These are phyloP conservation scores for Malacoctenus gilli DNA, from an alignment of 2,797 vertebrate genomes.

Conservation along the genomic window DNA sequence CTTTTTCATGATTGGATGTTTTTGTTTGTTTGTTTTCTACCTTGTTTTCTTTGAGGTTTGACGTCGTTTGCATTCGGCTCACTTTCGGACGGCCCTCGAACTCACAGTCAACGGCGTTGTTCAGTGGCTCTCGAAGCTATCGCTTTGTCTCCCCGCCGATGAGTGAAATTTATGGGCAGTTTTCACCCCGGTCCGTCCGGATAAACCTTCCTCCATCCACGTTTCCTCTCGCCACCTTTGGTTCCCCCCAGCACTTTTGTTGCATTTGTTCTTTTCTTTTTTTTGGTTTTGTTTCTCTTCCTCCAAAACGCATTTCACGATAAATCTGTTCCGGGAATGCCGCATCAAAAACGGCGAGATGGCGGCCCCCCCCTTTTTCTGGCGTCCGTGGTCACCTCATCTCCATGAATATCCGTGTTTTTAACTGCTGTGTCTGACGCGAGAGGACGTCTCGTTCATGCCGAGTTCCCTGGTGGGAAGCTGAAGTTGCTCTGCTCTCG, in stretches of 20 bases:
- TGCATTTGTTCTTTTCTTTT: slow-evolving; percentile 42
- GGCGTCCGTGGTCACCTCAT: slow-evolving; percentile 61
- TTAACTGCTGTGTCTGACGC: slow-evolving; percentile 49
- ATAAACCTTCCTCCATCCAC: slow-evolving; percentile 43
- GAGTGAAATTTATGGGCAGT: slow-evolving; percentile 81
- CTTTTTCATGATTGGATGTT: slow-evolving; percentile 48
- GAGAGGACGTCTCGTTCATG: slow-evolving; percentile 67
- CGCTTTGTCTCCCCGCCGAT: slow-evolving; percentile 65
- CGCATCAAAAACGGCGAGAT: too few species aligned
- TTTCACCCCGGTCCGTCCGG: slow-evolving; percentile 49
- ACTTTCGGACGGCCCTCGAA: too few species aligned
- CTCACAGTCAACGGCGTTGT: too few species aligned
- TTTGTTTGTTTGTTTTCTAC: slow-evolving; percentile 41
- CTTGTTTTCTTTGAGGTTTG: slow-evolving; percentile 5
- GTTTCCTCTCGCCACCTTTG: slow-evolving; percentile 49
- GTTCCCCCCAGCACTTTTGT: slow-evolving; percentile 29
- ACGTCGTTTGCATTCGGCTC: slow-evolving; percentile 6
- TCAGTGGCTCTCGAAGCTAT: too few species aligned
- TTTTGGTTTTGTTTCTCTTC: slow-evolving; percentile 39
- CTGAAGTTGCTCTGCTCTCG: slow-evolving; percentile 52
- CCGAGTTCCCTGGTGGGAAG: too few species aligned
- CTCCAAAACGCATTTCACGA: slow-evolving; percentile 53
- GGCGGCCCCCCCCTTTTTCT: too few species aligned
- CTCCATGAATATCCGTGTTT: slow-evolving; percentile 55
- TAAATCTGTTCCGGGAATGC: slow-evolving; percentile 34